Evolutionary conservation across 2,888 invertebrate genomes (phyloP).

Genomic region (Zele albiditarsus): DNA sequence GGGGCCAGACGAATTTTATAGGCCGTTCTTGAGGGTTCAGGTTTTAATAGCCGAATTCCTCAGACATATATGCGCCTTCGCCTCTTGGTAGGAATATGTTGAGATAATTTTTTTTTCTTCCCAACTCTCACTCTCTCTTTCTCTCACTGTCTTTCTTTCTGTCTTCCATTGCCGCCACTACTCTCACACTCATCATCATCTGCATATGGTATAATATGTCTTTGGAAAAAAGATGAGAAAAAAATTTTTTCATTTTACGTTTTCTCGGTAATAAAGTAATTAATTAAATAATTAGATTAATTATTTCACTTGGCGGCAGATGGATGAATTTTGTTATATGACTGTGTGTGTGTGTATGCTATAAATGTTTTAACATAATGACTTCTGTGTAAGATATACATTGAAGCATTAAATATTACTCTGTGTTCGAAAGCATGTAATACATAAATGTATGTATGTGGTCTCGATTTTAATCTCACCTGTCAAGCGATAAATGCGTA

Average conservation of each 20-base stretch:
- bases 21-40: conserved; percentile 67
- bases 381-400: background rate
- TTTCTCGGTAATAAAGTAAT: background rate
- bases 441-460: conserved; percentile 6
- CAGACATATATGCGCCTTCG: conserved; percentile 45
- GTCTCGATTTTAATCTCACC: background rate
- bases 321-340: background rate
- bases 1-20: conserved; percentile 71
- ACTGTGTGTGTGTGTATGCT: background rate
- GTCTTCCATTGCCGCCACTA: background rate
- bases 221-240: background rate
- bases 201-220: background rate
- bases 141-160: background rate
- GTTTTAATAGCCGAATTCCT: conserved; percentile 71
- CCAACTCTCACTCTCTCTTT: background rate
- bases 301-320: background rate
- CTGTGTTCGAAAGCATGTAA: conserved; percentile 14
- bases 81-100: conserved; percentile 34
- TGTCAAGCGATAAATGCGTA: background rate
- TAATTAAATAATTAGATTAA: background rate
- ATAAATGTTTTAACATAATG: background rate
- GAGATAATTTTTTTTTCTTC: conserved; percentile 22
- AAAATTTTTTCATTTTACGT: background rate
- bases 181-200: conserved; percentile 33
- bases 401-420: conserved; percentile 5